Conservation (phyloP, 2,888 invertebrate genomes). For the Hedychridium roseum region DNA sequence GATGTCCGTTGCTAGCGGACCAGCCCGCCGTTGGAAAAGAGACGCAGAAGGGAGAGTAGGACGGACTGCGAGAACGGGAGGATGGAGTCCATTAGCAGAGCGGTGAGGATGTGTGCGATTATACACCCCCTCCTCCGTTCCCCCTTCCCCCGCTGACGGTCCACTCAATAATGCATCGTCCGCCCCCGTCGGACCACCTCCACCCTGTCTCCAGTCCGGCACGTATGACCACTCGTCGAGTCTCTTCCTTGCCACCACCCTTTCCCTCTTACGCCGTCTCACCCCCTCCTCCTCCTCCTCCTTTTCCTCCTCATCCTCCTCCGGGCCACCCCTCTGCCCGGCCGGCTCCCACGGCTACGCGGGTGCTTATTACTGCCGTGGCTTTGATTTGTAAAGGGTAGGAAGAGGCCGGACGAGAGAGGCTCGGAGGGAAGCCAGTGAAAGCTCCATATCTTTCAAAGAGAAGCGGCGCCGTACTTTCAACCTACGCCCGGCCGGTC, state of each 20-base stretch:
- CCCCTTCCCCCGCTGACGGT: conserved; percentile 39
- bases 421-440: conserved; percentile 28
- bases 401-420: conserved; percentile 27
- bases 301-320: conserved; percentile 20
- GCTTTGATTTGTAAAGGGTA: conserved; percentile 61
- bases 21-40: conserved; percentile 19
- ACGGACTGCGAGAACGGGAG: conserved; percentile 39
- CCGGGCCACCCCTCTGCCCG: conserved; percentile 28
- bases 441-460: conserved; percentile 47
- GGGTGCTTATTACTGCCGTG: conserved; percentile 57
- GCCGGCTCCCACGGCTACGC: conserved; percentile 25
- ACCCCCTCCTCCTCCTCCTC: conserved; percentile 18
- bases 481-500: conserved; percentile 47
- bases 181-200: conserved; percentile 43
- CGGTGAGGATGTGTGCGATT: conserved; percentile 58
- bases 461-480: conserved; percentile 42
- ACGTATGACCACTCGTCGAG: conserved; percentile 48
- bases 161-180: conserved; percentile 63
- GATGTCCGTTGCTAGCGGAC: conserved; percentile 42
- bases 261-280: conserved; percentile 24
- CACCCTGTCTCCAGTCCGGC: conserved; percentile 42
- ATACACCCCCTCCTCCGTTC: conserved; percentile 45
- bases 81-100: conserved; percentile 59
- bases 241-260: conserved; percentile 43
- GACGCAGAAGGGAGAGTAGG: conserved; percentile 25